Base-by-base conservation (phyloP, 2,888 invertebrate species). In the Entomobrya proxima region DNA sequence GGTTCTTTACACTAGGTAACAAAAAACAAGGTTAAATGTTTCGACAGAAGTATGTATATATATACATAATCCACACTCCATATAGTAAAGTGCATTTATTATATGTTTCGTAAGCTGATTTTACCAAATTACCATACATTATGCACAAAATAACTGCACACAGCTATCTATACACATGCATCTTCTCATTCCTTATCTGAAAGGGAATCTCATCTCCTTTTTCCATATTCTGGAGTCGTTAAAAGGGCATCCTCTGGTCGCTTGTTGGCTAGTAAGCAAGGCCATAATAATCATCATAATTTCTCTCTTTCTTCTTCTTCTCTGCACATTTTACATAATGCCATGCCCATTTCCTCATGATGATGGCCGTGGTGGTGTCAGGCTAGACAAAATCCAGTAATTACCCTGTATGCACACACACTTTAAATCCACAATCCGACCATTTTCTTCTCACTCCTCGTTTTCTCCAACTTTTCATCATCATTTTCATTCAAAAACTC, bases 21-120 rank as follows among this genome's bases (percentile, higher is more conserved):
- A 61, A 61, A 18, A 58, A 61, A 15, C 61, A 61, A 61, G 61
- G 61, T 61, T 61, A 61, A 32, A n/a, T 61, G 58, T 13, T 5
- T 47, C 3, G 15, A 13, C 18, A 58, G 24, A 11, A 15, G 47
- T n/a, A 15, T 7, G 5, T 21, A 13, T 15, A n/a, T n/a, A n/a
- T n/a, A n/a, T n/a, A n/a, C n/a, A n/a, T n/a, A n/a, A n/a, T n/a
- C n/a, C n/a, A n/a, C n/a, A n/a, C n/a, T n/a, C n/a, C n/a, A n/a
- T n/a, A n/a, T n/a, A n/a, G n/a, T n/a, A n/a, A n/a, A n/a, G n/a
- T 24, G 21, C 55, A 24, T 21, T 4, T 55, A 4, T 24, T 55
- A 24, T 24, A n/a, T n/a, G n/a, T 55, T 18, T 27, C 7, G 6
- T 58, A 15, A 7, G 4, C 58, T 27, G 27, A 6, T 15, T 61